Evolutionary conservation across 2,113 vertebrate genomes (phyloP).

Genomic region (Salminus brasiliensis): DNA sequence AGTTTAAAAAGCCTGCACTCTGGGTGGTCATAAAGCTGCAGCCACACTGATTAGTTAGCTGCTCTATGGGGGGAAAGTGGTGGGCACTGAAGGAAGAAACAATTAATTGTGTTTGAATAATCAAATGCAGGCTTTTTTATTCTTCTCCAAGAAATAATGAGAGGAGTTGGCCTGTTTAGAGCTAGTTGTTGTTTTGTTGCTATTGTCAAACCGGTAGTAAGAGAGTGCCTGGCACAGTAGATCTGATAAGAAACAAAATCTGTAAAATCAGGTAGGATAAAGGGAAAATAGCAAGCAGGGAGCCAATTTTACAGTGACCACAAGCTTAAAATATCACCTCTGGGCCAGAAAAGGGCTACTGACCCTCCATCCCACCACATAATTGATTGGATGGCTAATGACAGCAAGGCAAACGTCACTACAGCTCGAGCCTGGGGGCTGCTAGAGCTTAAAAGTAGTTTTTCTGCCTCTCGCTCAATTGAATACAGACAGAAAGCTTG

Average conservation of each 20-base stretch:
- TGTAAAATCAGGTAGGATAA: not conserved
- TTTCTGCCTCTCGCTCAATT: not conserved
- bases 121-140: not conserved
- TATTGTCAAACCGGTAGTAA: not conserved
- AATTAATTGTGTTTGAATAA: constrained; percentile 15
- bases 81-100: constrained; percentile 12
- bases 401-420: not conserved
- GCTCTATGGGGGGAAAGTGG: constrained; percentile 14
- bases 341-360: not conserved
- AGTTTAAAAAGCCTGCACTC: constrained; percentile 13
- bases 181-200: not conserved
- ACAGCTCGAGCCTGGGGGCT: not conserved
- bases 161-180: not conserved
- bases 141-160: not conserved
- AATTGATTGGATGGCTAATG: constrained; percentile 29
- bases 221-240: not conserved
- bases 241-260: not conserved
- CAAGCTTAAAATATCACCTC: constrained; percentile 9
- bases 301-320: constrained; percentile 1
- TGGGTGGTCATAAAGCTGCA: constrained; percentile 11
- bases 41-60: constrained; percentile 31
- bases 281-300: not conserved
- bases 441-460: not conserved
- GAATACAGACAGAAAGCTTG: constrained; percentile 2
- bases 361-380: not conserved